A percentile compares a stretch with the other conserved stretches of the same genome.
Conservation (phyloP, 30 jellyfish, hydroid and myxozoan species). For the Catostylus mosaicus region DNA sequence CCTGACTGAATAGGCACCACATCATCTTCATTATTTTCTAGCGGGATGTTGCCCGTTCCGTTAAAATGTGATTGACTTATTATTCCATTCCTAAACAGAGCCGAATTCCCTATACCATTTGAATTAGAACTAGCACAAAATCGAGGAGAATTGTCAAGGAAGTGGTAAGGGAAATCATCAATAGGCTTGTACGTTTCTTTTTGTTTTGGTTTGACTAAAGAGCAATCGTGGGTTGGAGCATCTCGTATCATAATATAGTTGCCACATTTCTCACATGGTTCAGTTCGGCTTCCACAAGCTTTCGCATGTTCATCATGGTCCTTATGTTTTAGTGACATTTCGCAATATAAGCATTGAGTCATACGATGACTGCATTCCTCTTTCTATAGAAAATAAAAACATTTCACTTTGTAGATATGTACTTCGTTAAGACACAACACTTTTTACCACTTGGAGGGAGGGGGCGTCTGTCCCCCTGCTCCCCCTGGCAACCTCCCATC, state of each 20-base stretch:
- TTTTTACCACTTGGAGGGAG: too few relatives aligned
- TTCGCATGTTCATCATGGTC: conserved; percentile 43
- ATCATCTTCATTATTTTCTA: too few relatives aligned
- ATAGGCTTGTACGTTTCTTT: background rate
- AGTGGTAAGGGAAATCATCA: conserved; percentile 8
- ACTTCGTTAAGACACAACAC: too few relatives aligned
- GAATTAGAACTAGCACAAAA: background rate
- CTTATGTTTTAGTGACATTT: conserved; percentile 33
- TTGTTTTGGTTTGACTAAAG: conserved; percentile 6
- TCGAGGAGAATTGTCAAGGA: background rate
- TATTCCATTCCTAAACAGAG: background rate
- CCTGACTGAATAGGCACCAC: too few relatives aligned
- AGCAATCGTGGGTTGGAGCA: conserved; percentile 39
- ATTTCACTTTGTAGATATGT: too few relatives aligned
- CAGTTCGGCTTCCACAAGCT: conserved; percentile 73
- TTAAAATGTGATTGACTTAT: too few relatives aligned
- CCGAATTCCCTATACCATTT: background rate
- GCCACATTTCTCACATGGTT: conserved; percentile 56
- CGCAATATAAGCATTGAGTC: conserved; percentile 54
- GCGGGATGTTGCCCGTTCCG: too few relatives aligned
- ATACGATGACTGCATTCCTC: conserved; percentile 51
- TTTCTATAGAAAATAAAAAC: conserved; percentile 13
- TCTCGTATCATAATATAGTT: conserved; percentile 34
- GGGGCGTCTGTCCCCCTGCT: too few relatives aligned
- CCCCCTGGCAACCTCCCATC: too few relatives aligned